These are phyloP conservation scores for Hirundichthys speculiger DNA, from an alignment of 2,113 vertebrate species.

Conservation along the genomic window DNA sequence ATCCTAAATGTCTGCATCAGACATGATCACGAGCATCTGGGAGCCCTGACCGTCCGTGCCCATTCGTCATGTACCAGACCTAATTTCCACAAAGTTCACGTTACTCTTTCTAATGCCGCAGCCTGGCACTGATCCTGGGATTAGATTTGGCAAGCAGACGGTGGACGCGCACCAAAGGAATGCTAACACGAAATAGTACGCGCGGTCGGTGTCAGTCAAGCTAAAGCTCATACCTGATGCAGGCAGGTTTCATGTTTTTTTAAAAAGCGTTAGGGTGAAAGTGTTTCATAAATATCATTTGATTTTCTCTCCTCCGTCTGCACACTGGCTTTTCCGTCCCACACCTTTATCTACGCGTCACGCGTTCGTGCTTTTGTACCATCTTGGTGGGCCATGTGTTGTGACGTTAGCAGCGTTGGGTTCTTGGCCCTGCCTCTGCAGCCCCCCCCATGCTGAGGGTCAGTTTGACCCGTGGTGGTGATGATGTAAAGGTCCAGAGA, in stretches of 20 bases:
- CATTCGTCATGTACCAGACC: conserved; percentile 57
- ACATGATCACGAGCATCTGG: conserved; percentile 63
- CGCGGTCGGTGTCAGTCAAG: not conserved
- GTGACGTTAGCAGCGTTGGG: conserved; percentile 45
- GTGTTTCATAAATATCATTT: conserved; percentile 8
- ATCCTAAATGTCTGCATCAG: conserved; percentile 71
- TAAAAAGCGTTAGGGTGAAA: not conserved
- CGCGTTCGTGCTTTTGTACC: conserved; percentile 35
- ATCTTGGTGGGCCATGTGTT: conserved; percentile 38
- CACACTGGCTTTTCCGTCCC: conserved; percentile 2
- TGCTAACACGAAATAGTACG: conserved; percentile 19
- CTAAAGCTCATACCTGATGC: conserved; percentile 20
- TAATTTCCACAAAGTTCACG: conserved; percentile 57
- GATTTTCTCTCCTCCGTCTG: not conserved
- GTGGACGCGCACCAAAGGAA: conserved; percentile 12
- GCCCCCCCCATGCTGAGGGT: conserved; percentile 54
- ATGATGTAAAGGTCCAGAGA: not conserved
- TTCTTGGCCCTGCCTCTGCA: conserved; percentile 48
- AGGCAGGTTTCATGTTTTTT: conserved; percentile 27
- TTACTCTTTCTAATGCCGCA: conserved; percentile 32
- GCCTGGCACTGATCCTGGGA: conserved; percentile 39
- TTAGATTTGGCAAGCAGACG: conserved; percentile 32
- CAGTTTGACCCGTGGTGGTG: conserved; percentile 54
- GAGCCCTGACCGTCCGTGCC: conserved; percentile 50
- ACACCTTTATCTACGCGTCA: conserved; percentile 14